These are phyloP conservation scores for Melikaiella ostensackeni DNA, from an alignment of 2,888 invertebrate species.

Conservation along the genomic window DNA sequence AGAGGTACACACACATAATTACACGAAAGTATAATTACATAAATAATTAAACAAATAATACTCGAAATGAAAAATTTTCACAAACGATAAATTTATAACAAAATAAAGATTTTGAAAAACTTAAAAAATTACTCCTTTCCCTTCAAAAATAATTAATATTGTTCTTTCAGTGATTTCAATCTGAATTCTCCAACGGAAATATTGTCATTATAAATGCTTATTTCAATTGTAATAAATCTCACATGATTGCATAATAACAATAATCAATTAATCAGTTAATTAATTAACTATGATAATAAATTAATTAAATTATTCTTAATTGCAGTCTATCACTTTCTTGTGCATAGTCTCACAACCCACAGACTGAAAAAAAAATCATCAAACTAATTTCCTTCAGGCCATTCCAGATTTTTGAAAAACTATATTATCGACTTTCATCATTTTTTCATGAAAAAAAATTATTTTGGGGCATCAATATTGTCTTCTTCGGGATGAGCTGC, in stretches of 20 bases:
- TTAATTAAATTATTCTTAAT: not conserved
- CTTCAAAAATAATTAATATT: not conserved
- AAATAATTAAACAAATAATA: not conserved
- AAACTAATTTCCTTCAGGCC: not conserved
- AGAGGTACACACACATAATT: not conserved
- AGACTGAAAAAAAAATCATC: not conserved
- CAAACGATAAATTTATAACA: not conserved
- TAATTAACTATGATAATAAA: not conserved
- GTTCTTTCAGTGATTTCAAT: not conserved
- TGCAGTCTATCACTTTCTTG: constrained; percentile 7
- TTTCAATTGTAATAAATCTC: not conserved
- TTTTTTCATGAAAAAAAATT: not conserved
- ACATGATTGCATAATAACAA: not conserved
- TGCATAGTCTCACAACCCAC: not conserved
- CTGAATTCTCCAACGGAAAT: not conserved
- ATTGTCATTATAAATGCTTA: not conserved
- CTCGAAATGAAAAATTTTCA: not conserved
- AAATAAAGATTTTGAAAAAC: not conserved
- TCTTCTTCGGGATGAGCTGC: constrained; percentile 68
- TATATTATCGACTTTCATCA: not conserved
- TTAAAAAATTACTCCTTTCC: not conserved
- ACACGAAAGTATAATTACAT: not conserved
- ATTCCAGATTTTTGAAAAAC: not conserved
- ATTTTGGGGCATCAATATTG: constrained; percentile 7
- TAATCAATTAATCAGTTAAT: not conserved